Conservation (phyloP, 2,797 vertebrate genomes). For the Danio aesculapii region DNA sequence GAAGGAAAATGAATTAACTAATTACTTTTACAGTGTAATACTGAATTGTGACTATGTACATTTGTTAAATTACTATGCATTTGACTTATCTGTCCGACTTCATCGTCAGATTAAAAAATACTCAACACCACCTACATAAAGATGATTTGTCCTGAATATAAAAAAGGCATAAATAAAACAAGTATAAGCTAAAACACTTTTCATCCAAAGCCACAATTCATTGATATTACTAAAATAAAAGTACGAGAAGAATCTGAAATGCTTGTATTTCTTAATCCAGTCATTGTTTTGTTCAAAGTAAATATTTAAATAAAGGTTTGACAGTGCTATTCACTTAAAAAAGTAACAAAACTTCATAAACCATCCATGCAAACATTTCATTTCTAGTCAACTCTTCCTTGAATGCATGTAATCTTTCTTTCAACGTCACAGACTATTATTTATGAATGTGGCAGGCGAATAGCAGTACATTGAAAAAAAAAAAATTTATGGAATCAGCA, state of each 20-base stretch:
- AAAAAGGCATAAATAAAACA: not conserved
- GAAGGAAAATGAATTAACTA: no score
- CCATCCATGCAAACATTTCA: not conserved
- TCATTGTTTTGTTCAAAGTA: not conserved
- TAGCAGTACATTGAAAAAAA: not conserved
- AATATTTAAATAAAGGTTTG: not conserved
- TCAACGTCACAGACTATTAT: not conserved
- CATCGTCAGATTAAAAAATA: not conserved
- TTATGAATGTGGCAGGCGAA: not conserved
- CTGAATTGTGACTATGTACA: not conserved
- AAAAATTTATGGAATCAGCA: not conserved
- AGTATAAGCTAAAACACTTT: not conserved
- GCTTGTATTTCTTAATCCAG: not conserved
- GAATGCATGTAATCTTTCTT: not conserved
- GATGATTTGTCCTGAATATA: no score
- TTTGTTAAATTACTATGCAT: not conserved
- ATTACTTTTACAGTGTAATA: not conserved
- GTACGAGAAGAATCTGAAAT: not conserved
- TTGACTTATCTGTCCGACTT: not conserved
- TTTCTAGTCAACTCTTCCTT: conserved; percentile 1
- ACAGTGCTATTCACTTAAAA: not conserved
- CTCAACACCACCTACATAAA: not conserved
- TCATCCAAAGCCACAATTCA: not conserved
- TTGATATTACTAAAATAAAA: not conserved
- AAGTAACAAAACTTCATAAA: not conserved